Conservation (phyloP, 2,888 invertebrate species). For the Orthosia cruda region DNA sequence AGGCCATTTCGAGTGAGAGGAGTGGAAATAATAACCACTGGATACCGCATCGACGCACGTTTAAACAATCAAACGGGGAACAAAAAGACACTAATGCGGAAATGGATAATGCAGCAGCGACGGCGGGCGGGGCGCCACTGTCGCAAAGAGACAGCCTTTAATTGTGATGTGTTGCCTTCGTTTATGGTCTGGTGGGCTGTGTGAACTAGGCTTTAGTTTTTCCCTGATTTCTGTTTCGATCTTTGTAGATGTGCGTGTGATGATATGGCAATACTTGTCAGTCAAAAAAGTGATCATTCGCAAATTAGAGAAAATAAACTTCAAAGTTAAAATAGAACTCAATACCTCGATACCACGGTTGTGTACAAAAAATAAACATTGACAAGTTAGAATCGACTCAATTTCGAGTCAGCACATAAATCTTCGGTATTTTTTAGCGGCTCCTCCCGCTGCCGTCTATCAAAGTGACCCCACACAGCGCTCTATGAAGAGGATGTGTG, state of each 20-base stretch:
- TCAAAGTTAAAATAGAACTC: not conserved
- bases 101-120: slow-evolving; percentile 88
- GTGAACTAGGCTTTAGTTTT: not conserved
- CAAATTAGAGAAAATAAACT: not conserved
- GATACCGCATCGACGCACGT: slow-evolving; percentile 91
- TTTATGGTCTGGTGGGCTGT: not conserved
- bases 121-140: slow-evolving; percentile 65
- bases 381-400: slow-evolving; percentile 8
- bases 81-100: slow-evolving; percentile 91
- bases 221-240: not conserved
- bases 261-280: too few relatives aligned
- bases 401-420: slow-evolving; percentile 26
- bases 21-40: slow-evolving; percentile 89
- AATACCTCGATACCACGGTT: not conserved
- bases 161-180: slow-evolving; percentile 8
- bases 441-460: slow-evolving; percentile 64
- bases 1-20: slow-evolving; percentile 90
- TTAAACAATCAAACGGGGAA: slow-evolving; percentile 91
- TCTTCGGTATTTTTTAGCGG: slow-evolving; percentile 34
- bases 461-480: slow-evolving; percentile 52
- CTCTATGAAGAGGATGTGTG: slow-evolving; percentile 86
- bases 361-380: not conserved
- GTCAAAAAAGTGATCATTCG: not conserved
- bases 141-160: slow-evolving; percentile 18
- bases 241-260: not conserved